Base-by-base conservation (phyloP, 2,888 invertebrate genomes). In the Apodemia duryi region DNA sequence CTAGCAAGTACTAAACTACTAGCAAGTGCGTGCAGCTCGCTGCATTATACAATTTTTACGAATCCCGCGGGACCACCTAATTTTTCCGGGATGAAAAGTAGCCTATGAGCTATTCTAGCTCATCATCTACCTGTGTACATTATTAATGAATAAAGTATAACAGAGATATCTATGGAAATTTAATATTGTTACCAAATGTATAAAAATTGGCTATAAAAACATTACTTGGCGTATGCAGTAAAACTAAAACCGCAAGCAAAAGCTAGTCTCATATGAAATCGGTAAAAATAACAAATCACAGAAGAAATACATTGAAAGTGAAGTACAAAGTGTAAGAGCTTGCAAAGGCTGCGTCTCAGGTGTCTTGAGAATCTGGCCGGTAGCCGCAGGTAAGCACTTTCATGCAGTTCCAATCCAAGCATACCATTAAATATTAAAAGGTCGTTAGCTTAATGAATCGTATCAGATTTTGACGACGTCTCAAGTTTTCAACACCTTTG, bases 381-480 rank as follows among this genome's bases (percentile, higher is more conserved):
- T 35, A 64, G 64, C 64, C 29, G 10, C 57, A 49, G 29, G 54
- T 29, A 54, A 81, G 85, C 88, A 86, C 85, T 84, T 84, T 78
- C 84, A 78, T 77, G 81, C 79, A 75, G 79, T 84, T 81, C 82
- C 86, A 89, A 92, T 92, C 91, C 91, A 88, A 89, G 85, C 80
- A 71, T 73, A 72, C 72, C 80, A 73, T 91, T 82, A 89, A 90
- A 88, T 87, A 92, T 92, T 92, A 88, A 92, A 88, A 88, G 85
- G 80, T 88, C 91, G 85, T 92, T 91, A 87, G 82, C 81, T 82
- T 91, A 92, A 92, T 92, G 92, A 92, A 92, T 89, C 92, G 88
- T 92, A 92, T 92, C 92, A 88, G 92, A 90, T 91, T 87, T 82
- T 80, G 76, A 74, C 81, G 79, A 75, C 85, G 82, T 80, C 82